Evolutionary conservation across 2,797 vertebrate genomes (phyloP).

Genomic region (Thaleichthys pacificus): DNA sequence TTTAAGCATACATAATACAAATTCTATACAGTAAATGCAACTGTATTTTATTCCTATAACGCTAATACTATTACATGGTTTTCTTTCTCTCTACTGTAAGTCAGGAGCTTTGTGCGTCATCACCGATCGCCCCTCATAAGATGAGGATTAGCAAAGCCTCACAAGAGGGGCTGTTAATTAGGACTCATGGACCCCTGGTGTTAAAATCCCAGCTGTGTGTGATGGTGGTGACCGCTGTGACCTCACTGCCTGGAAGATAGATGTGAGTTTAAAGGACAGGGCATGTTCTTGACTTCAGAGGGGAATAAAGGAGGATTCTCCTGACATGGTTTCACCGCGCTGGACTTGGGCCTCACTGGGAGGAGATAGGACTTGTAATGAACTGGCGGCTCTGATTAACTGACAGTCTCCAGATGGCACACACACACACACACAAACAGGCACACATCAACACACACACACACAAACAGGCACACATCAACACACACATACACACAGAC

Average conservation of each 20-base stretch:
- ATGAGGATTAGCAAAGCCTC: not conserved
- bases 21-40: not conserved
- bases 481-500: no score
- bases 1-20: not conserved
- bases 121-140: not conserved
- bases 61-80: no score
- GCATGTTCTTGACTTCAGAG: not conserved
- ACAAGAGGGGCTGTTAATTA: not conserved
- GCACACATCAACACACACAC: no score
- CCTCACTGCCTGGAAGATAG: not conserved
- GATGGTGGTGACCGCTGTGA: not conserved
- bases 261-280: not conserved
- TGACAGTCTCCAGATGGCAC: no score
- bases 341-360: not conserved
- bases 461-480: no score
- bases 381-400: no score
- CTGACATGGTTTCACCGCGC: no score
- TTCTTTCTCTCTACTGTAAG: no score
- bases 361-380: no score
- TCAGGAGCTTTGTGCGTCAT: no score
- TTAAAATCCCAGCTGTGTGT: slow-evolving; percentile 9
- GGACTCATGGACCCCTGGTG: not conserved
- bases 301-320: not conserved
- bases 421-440: no score
- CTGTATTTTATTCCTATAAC: no score